These are phyloP conservation scores for Norana najaformis DNA, from an alignment of 2,888 invertebrate genomes.

Conservation along the genomic window DNA sequence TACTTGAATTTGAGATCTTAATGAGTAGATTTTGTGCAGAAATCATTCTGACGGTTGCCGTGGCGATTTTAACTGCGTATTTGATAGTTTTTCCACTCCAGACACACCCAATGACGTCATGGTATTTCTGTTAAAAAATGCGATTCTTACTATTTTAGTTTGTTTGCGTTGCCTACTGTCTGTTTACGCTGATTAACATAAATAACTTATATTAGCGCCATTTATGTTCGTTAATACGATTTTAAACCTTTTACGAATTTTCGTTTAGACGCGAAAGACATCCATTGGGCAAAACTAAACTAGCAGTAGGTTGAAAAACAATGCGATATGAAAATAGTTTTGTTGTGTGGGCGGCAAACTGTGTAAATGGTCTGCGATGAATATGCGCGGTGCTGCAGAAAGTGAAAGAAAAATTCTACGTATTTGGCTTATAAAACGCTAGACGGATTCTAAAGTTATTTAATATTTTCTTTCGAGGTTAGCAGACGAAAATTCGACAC, in stretches of 20 bases:
- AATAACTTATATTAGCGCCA: neutral
- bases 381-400: neutral
- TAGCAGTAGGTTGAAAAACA: neutral
- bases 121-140: neutral
- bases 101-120: slow-evolving; percentile 13
- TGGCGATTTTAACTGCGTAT: neutral
- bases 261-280: neutral
- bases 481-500: too few relatives aligned
- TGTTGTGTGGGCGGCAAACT: neutral
- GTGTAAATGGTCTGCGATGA: too few relatives aligned
- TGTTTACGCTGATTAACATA: neutral
- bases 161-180: neutral
- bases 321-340: neutral
- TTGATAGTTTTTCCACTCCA: neutral
- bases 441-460: too few relatives aligned
- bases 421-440: neutral
- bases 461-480: too few relatives aligned
- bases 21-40: neutral
- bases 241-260: neutral
- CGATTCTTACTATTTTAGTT: neutral
- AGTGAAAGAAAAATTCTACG: neutral
- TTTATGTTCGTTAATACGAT: neutral
- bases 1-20: neutral
- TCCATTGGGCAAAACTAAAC: neutral
- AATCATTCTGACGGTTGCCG: neutral